phyloP scores from a whole-genome alignment of 2,888 invertebrate genomes.

The Ophraella communa region DNA sequence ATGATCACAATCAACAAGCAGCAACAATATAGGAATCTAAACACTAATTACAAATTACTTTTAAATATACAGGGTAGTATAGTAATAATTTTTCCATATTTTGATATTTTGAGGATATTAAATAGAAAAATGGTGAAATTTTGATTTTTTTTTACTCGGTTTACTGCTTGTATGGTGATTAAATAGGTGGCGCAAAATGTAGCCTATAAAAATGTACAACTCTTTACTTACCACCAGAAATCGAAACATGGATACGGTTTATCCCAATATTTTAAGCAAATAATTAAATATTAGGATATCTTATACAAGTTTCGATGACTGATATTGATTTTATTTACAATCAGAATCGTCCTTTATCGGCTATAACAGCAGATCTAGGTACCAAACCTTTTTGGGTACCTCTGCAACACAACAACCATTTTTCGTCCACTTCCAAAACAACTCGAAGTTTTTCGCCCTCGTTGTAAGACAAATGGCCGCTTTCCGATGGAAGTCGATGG shows the following conservation, averaged over 20 bases:
- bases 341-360: conserved; percentile 53
- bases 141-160: not conserved
- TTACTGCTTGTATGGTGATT: not conserved
- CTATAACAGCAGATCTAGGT: conserved; percentile 72
- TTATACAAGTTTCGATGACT: not conserved
- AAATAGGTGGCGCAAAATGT: conserved; percentile 35
- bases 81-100: not conserved
- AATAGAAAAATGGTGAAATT: not conserved
- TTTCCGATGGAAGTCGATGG: conserved; percentile 78
- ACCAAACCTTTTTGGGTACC: conserved; percentile 80
- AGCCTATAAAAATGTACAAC: conserved; percentile 50
- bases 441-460: conserved; percentile 77
- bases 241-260: conserved; percentile 12
- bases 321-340: conserved; percentile 36
- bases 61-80: conserved; percentile 15
- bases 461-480: conserved; percentile 78
- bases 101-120: no score
- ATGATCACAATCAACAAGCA: conserved; percentile 40
- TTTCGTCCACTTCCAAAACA: conserved; percentile 77
- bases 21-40: conserved; percentile 38
- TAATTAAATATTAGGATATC: not conserved
- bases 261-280: no score
- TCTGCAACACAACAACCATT: conserved; percentile 77
- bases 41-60: conserved; percentile 34
- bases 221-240: conserved; percentile 6